Base-by-base conservation (phyloP, 2,797 vertebrate genomes). In the Sphaeramia orbicularis region DNA sequence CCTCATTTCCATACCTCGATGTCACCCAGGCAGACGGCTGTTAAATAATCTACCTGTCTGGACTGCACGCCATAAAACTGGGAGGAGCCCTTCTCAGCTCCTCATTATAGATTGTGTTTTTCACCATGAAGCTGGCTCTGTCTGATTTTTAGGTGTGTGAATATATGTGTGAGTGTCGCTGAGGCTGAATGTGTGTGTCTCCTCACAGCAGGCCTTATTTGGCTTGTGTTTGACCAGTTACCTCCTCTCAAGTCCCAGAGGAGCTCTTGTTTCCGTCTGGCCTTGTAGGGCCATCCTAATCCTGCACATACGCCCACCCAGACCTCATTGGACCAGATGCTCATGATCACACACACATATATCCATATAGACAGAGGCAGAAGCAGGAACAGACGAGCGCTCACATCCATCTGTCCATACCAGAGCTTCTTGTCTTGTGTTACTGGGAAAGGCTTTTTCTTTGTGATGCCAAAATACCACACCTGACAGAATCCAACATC, bases 231-330 rank as follows among this genome's bases (percentile, higher is more conserved):
- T 93, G 94, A 92, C 91, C 91, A 81, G 78, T 92, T 91, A 88
- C 89, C 90, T 93, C 93, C 91, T 93, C 93, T 86, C 59, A 69
- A 87, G 85, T 87, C 86, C 80, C 77, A 83, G 86, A 78, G 86
- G 87, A 91, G 91, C 88, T 74, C 74, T 84, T 68, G 89, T 85
- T 94, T 96, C 92, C 91, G 89, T 92, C 85, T 93, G 63, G 67
- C 96, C 95, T 92, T 97, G 89, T 96, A 96, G 91, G 96, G 96
- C 87, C 80, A 91, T 92, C 81, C 85, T 89, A 78, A 74, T 81
- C 68, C 58, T 47, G 47, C 41, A 64, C 80, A 84, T 78, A 63
- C 47, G 9, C 30, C 3, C 21, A 57, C 80, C 16, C 35, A 58
- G 27, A 59, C 44, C 76, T 76, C 58, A 86, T 84, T 86, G 86